These are phyloP conservation scores for Streblospio benedicti DNA, from an alignment of 1,140 invertebrate genomes.

Conservation along the genomic window DNA sequence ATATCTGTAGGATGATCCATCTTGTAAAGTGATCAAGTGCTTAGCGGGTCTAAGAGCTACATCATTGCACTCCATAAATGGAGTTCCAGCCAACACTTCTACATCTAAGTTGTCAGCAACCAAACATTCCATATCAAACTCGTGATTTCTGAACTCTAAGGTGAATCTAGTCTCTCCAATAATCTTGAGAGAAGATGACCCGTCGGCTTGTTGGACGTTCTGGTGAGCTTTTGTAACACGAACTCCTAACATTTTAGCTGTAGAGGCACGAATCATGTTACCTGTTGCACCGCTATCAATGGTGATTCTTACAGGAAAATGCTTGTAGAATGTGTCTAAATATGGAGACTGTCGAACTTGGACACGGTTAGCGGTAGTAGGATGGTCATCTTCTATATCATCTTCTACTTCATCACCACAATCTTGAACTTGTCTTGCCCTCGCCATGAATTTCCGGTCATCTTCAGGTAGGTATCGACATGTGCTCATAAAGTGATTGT, in stretches of 20 bases:
- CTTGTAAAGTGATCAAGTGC: too few relatives aligned
- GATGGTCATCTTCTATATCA: background rate
- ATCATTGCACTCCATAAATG: too few relatives aligned
- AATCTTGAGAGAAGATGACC: too few relatives aligned
- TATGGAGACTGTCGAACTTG: conserved; percentile 8
- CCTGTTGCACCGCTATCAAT: conserved; percentile 4
- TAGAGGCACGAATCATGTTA: background rate
- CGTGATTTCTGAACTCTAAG: too few relatives aligned
- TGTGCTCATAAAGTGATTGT: background rate
- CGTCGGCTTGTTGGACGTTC: too few relatives aligned
- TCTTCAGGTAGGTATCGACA: conserved; percentile 7
- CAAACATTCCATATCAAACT: too few relatives aligned
- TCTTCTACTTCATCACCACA: background rate
- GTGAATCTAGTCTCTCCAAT: too few relatives aligned
- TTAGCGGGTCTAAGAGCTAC: too few relatives aligned
- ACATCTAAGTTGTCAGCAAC: too few relatives aligned
- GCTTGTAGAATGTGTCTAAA: conserved; percentile 10
- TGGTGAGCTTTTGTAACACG: too few relatives aligned
- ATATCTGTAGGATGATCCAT: too few relatives aligned
- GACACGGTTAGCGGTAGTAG: conserved; percentile 14
- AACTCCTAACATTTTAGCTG: conserved; percentile 10
- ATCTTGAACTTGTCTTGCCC: background rate
- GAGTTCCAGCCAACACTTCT: too few relatives aligned
- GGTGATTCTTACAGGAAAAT: conserved; percentile 7
- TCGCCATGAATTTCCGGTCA: conserved; percentile 6